Percentiles rank a stretch among this genome's conserved stretches.
These are phyloP conservation scores for Caradrina clavipalpis DNA, from an alignment of 2,888 invertebrate species.

Conservation along the genomic window DNA sequence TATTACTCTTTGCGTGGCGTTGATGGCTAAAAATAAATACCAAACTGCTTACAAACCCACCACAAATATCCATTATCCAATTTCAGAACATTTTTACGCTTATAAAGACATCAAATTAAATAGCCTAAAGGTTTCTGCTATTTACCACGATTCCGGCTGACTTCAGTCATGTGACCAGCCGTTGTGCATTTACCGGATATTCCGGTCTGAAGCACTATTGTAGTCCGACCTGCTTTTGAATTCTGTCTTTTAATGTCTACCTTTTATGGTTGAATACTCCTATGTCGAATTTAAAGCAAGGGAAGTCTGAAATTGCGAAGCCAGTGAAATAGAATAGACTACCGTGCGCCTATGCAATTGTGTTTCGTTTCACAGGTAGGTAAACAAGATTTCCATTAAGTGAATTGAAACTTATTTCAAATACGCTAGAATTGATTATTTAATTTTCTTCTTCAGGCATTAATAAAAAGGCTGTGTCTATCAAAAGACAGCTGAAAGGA, in stretches of 20 bases:
- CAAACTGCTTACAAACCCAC: conserved; percentile 39
- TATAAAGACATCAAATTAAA: conserved; percentile 66
- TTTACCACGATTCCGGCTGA: conserved; percentile 59
- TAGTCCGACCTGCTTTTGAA: conserved; percentile 19
- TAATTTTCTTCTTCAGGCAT: too few species aligned
- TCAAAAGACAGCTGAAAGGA: background rate
- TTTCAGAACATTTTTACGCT: conserved; percentile 61
- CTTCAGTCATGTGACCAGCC: conserved; percentile 44
- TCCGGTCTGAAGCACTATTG: conserved; percentile 29
- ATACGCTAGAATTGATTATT: too few species aligned
- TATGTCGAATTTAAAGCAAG: background rate
- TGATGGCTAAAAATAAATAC: background rate
- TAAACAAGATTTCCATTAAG: too few species aligned
- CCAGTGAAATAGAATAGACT: background rate
- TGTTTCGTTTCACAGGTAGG: background rate
- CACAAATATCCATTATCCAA: conserved; percentile 60
- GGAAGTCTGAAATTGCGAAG: background rate
- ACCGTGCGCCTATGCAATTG: background rate
- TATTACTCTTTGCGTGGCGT: too few species aligned
- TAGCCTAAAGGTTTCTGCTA: conserved; percentile 66
- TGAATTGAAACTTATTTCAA: too few species aligned
- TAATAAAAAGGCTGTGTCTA: background rate
- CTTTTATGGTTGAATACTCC: conserved; percentile 30
- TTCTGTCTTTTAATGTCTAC: conserved; percentile 24
- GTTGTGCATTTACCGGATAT: conserved; percentile 26